Conservation (phyloP, 2,888 invertebrate species). For the Entomobrya multifasciata region DNA sequence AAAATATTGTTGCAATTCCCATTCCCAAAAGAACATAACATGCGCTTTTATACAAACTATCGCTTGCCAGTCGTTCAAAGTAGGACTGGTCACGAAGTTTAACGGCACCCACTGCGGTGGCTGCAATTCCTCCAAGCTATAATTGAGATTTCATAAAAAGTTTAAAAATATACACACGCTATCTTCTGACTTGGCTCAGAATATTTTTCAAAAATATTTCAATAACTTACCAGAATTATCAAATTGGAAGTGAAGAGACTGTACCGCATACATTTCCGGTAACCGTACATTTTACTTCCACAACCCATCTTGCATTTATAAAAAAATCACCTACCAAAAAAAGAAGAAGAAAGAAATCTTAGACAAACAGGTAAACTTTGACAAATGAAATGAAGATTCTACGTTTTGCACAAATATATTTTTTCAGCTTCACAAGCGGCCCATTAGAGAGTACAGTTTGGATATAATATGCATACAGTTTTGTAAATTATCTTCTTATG, state of each 20-base stretch:
- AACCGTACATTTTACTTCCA: constrained; percentile 91
- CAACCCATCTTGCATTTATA: constrained; percentile 73
- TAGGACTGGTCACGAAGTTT: constrained; percentile 91
- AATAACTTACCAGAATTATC: constrained; percentile 93
- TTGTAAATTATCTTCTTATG: background rate
- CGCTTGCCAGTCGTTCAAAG: constrained; percentile 89
- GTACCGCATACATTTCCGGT: constrained; percentile 93
- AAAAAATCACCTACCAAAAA: background rate
- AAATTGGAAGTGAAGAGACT: constrained; percentile 91
- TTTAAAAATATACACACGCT: too few relatives aligned
- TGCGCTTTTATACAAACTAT: constrained; percentile 92
- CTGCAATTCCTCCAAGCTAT: constrained; percentile 88
- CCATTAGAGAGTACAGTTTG: background rate
- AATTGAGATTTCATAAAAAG: too few relatives aligned
- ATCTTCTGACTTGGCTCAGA: too few relatives aligned
- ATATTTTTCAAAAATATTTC: too few relatives aligned
- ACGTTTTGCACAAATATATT: too few relatives aligned
- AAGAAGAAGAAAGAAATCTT: constrained; percentile 17
- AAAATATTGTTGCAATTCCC: constrained; percentile 89
- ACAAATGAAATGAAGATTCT: too few relatives aligned
- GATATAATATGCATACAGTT: background rate
- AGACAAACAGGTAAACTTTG: background rate
- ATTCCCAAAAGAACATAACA: constrained; percentile 91
- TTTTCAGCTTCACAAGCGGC: background rate
- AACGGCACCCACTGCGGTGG: constrained; percentile 91